Evolutionary conservation across 2,113 vertebrate genomes (phyloP).

Genomic region (Microcebus lehilahytsara): DNA sequence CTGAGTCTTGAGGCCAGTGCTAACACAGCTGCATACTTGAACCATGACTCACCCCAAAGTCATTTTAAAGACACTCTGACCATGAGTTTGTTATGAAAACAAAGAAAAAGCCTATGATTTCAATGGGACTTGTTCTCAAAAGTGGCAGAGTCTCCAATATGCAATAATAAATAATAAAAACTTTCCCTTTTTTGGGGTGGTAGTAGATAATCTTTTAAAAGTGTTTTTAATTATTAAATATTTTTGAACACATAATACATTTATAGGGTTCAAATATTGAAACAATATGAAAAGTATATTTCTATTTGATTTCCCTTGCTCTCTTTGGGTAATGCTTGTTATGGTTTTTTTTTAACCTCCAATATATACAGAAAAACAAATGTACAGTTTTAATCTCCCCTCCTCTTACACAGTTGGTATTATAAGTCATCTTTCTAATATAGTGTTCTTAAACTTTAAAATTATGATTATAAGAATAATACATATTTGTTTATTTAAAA

Average conservation of each 20-base stretch:
- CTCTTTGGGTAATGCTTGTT: neutral
- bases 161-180: neutral
- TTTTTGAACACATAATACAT: neutral
- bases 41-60: constrained; percentile 39
- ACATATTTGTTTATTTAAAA: neutral
- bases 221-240: neutral
- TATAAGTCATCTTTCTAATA: neutral
- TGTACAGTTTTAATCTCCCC: neutral
- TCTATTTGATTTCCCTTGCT: neutral
- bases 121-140: neutral
- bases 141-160: neutral
- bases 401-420: neutral
- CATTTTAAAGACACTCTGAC: neutral
- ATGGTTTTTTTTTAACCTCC: neutral
- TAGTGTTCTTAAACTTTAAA: neutral
- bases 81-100: constrained; percentile 2
- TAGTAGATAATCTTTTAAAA: neutral
- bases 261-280: neutral
- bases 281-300: neutral
- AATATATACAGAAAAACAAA: neutral
- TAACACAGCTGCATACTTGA: neutral
- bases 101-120: neutral
- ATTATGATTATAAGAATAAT: neutral
- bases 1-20: constrained; percentile 7
- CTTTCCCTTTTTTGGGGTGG: neutral